Conservation (phyloP, 2,888 invertebrate genomes). For the Lycia hirtaria region DNA sequence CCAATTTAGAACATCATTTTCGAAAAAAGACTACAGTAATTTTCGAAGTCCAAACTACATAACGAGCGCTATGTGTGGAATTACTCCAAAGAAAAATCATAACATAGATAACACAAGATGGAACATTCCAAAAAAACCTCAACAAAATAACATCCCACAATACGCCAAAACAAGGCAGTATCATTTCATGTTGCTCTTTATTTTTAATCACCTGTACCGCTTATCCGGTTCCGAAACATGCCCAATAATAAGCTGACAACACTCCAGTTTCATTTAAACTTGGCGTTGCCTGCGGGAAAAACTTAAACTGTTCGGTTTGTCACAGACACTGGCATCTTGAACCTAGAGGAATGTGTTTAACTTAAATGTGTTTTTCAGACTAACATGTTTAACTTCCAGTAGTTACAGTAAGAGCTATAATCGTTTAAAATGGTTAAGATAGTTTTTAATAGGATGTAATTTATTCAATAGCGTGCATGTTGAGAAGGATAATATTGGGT, state of each 20-base stretch:
- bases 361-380: slow-evolving; percentile 28
- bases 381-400: slow-evolving; percentile 20
- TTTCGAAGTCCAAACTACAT: too few species aligned
- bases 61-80: too few species aligned
- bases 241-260: slow-evolving; percentile 48
- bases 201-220: slow-evolving; percentile 21
- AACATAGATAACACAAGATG: too few species aligned
- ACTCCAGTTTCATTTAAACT: slow-evolving; percentile 41
- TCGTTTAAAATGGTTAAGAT: slow-evolving; percentile 4
- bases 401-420: too few species aligned
- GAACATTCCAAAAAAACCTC: too few species aligned
- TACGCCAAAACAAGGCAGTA: not conserved
- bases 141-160: not conserved
- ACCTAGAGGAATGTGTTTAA: slow-evolving; percentile 31
- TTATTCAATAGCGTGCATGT: too few species aligned
- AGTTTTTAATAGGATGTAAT: too few species aligned
- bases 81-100: too few species aligned
- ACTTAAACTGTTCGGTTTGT: slow-evolving; percentile 40
- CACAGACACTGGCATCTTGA: slow-evolving; percentile 31
- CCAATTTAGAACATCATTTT: too few species aligned
- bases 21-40: too few species aligned
- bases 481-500: too few species aligned
- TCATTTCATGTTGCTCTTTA: slow-evolving; percentile 14
- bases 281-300: slow-evolving; percentile 40
- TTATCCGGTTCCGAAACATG: slow-evolving; percentile 29